Base-by-base conservation (phyloP, 2,797 vertebrate genomes). In the Micromesistius poutassou region DNA sequence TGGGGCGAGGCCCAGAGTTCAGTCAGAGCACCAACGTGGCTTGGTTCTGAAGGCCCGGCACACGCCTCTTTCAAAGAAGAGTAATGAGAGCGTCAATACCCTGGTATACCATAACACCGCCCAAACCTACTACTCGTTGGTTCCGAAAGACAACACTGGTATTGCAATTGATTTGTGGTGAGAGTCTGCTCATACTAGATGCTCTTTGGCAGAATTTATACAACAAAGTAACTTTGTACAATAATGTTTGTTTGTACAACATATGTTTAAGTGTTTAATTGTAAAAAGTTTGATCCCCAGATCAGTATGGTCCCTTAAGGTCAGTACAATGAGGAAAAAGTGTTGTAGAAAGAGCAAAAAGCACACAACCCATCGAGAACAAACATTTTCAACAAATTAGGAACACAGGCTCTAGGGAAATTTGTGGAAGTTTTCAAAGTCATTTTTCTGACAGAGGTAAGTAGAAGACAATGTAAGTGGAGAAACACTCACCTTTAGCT, bases 401-500 rank as follows among this genome's bases (percentile, higher is more conserved):
- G 46, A 55, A 55, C 46, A 19, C 1, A 19, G 46, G 46, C 16
- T 55, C 19, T 19, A 5, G 46, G 46, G 19, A 22, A 55, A 55
- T 55, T 19, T 55, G 19, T 55, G 1, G 16, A 55, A 55, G 16
- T 19, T 55, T 55, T 42, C 4, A 42, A 42, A 42, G 40, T 42
- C 14, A 3, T 22, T 55, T 55, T 6, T 12, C 42, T 19, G 42
- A 14, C 36, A 10, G 42, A 46, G 2, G 13, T 46, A n/a, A 55
- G 22, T 22, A 55, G 19, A 42, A 42, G 13, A 16, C 40, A 42
- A 42, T 16, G 10, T 4, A 28, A 68, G 36, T 0, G 31, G 50
- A 22, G 6, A 35, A 31, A 19, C 10, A 13, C 85, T 91, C 84
- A 94, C 94, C 93, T 95, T 90, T 79, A 95, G 81, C 83, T 94